Conservation (phyloP, 1,140 invertebrate species). For the Phenacoccus solenopsis region DNA sequence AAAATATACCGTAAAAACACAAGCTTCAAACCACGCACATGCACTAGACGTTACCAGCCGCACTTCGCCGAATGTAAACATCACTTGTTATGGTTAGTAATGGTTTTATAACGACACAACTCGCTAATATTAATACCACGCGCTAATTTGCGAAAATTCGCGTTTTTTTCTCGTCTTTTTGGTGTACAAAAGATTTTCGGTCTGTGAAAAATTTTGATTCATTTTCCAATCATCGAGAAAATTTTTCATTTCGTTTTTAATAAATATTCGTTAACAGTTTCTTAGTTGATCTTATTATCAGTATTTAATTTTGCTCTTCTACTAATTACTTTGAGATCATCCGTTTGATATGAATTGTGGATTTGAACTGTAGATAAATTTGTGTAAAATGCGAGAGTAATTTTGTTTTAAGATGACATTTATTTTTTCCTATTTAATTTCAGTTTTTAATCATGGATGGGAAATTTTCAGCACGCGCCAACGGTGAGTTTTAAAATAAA, state of each 20-base stretch:
- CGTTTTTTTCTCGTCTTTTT: background rate
- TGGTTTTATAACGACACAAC: background rate
- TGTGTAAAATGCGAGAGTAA: too few species aligned
- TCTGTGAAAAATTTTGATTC: background rate
- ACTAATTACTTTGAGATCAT: too few species aligned
- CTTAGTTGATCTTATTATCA: background rate
- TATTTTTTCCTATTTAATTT: background rate
- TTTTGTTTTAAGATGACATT: background rate
- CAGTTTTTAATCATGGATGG: background rate
- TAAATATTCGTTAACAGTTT: too few species aligned
- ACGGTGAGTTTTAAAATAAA: background rate
- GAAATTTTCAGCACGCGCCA: background rate
- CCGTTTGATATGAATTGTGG: too few species aligned
- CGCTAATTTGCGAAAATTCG: background rate
- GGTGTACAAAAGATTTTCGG: too few species aligned
- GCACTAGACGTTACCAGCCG: background rate
- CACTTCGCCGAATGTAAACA: background rate
- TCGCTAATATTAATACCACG: background rate
- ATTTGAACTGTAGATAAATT: too few species aligned
- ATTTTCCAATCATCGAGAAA: too few species aligned
- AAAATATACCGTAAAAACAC: background rate
- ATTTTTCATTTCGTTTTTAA: background rate
- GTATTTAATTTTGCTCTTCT: background rate
- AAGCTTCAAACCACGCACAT: background rate
- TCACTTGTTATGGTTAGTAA: slow-evolving; percentile 2